Evolutionary conservation across 2,113 vertebrate genomes (phyloP), one percentile per base, ranked within the genome.

Genomic region (Nicator chloris): DNA sequence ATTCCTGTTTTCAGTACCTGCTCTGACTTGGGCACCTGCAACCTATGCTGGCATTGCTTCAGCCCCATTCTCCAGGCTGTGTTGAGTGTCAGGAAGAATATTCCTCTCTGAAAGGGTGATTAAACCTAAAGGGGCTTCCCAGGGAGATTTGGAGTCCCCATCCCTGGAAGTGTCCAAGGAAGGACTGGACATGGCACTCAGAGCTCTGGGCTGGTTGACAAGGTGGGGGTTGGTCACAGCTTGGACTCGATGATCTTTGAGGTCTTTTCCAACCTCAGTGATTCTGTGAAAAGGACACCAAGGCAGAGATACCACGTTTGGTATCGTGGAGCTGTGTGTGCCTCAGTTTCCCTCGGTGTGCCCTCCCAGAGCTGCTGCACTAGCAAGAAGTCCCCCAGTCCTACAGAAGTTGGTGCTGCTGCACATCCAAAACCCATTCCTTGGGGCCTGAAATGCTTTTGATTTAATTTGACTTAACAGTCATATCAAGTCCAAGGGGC

Each of bases 271-370:
- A 72, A 15, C 16, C 50, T 72, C 33, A 37, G 0, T 27, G 6
- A 37, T 35, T 64, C 39, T 30, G 35, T 35, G 24, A 14, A 60
- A 31, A 21, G 24, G 45, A 9, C 44, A 20, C 16, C n/a, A 31
- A 35, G 33, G 30, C 16, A 85, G 39, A 0, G 1, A 33, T n/a
- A 35, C 28, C 37, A 26, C 1, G 1, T 24, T 5, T 86, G 71
- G 22, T 35, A 24, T n/a, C 44, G 22, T 49, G 10, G 28, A 24
- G 33, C 30, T 60, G n/a, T 39, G 13, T 10, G 42, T 71, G 65
- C 85, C 50, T 80, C 65, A 30, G 18, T 37, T 82, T 60, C 35
- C 45, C 70, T 37, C 6, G 0, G 10, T 17, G 33, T 47, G 60
- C 28, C 6, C 35, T 60, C 44, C 56, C 31, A 18, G 6, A 26